Evolutionary conservation across 2,888 invertebrate genomes (phyloP).

Genomic region (Epistrophella euchroma): DNA sequence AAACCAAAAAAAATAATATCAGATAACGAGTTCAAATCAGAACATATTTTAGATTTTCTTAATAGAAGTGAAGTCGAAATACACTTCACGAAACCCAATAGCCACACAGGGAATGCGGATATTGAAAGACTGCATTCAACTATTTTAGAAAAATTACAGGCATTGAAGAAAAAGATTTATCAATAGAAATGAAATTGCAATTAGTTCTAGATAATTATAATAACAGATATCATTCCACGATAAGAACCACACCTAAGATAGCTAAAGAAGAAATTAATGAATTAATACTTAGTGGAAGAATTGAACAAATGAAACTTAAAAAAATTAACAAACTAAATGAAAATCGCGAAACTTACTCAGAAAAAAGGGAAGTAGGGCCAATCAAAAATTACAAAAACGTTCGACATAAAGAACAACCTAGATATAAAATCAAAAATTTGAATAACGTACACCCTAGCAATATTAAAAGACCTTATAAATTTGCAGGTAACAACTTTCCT

Average conservation of each 20-base stretch:
- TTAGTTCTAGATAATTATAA: conserved; percentile 65
- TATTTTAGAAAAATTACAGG: no score
- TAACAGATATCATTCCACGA: conserved; percentile 64
- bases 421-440: conserved; percentile 39
- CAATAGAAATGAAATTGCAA: conserved; percentile 64
- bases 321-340: conserved; percentile 49
- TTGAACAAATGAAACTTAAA: conserved; percentile 39
- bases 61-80: no score
- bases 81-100: no score
- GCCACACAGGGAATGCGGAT: no score
- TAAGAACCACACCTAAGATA: conserved; percentile 58
- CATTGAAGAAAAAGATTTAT: no score
- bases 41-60: no score
- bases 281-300: conserved; percentile 4
- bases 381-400: conserved; percentile 59
- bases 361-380: conserved; percentile 47
- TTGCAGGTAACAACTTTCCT: conserved; percentile 49
- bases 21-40: no score
- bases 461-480: conserved; percentile 62
- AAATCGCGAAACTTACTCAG: conserved; percentile 45
- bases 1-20: no score
- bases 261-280: conserved; percentile 54
- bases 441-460: conserved; percentile 54
- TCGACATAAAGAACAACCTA: conserved; percentile 59
- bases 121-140: no score